These are phyloP conservation scores for Limnodromus scolopaceus DNA, from an alignment of 2,797 vertebrate genomes.

Conservation along the genomic window DNA sequence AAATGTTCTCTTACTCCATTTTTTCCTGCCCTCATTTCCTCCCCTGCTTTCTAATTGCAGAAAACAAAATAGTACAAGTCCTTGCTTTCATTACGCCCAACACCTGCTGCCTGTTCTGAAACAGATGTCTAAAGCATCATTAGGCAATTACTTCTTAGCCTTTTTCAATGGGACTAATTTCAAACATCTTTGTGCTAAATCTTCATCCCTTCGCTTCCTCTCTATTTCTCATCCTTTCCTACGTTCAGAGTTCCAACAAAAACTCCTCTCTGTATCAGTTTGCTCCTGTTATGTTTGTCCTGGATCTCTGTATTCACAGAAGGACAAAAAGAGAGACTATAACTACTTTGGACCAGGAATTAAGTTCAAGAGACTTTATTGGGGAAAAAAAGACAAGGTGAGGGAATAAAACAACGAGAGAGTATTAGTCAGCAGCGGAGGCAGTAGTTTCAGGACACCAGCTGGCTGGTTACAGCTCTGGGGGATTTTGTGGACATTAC, in stretches of 20 bases:
- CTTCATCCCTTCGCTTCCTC: conserved; percentile 3
- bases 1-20: conserved; percentile 20
- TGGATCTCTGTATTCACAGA: neutral
- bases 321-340: neutral
- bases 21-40: conserved; percentile 49
- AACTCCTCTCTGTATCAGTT: neutral
- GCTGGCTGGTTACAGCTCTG: neutral
- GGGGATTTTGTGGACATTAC: neutral
- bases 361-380: neutral
- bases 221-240: conserved; percentile 1
- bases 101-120: conserved; percentile 53
- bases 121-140: conserved; percentile 52
- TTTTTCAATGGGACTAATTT: conserved; percentile 21
- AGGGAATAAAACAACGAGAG: neutral
- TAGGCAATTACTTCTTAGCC: conserved; percentile 8
- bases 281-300: neutral
- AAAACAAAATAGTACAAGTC: conserved; percentile 43
- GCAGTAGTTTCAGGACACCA: neutral
- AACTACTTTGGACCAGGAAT: neutral
- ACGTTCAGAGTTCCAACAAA: neutral
- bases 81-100: conserved; percentile 36
- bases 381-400: neutral
- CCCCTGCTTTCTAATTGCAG: neutral
- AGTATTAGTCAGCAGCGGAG: neutral
- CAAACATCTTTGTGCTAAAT: neutral